Conservation (phyloP, 1,140 invertebrate genomes). For the Ruditapes philippinarum region DNA sequence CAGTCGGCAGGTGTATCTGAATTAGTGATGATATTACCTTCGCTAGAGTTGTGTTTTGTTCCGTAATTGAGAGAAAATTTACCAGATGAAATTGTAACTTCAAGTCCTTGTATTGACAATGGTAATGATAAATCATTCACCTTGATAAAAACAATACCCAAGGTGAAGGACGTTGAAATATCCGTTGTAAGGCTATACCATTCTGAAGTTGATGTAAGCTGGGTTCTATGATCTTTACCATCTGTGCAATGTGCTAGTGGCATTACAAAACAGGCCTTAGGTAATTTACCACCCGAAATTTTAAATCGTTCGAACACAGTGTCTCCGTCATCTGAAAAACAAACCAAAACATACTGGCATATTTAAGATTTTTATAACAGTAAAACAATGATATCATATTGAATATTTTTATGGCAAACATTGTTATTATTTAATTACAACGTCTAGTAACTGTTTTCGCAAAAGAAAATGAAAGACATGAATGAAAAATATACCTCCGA, state of each 20-base stretch:
- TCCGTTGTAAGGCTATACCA: not conserved
- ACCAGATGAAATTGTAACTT: not conserved
- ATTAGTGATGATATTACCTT: not conserved
- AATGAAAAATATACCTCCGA: not conserved
- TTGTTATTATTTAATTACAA: too few species aligned
- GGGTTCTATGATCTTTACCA: not conserved
- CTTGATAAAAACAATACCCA: conserved; percentile 9
- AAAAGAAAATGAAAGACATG: too few species aligned
- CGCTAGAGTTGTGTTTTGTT: not conserved
- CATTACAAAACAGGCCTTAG: not conserved
- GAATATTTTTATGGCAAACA: too few species aligned
- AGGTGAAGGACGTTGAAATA: not conserved
- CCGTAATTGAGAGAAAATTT: not conserved
- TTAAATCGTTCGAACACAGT: not conserved
- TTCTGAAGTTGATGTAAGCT: not conserved
- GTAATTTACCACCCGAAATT: not conserved
- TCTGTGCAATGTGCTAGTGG: conserved; percentile 7
- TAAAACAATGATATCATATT: too few species aligned
- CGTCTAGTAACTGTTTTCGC: too few species aligned
- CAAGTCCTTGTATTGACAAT: not conserved
- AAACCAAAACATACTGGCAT: too few species aligned
- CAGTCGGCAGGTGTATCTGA: not conserved
- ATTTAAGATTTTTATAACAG: too few species aligned
- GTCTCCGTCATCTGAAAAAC: not conserved
- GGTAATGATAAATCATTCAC: not conserved